Evolutionary conservation across 2,797 vertebrate genomes (phyloP).

Genomic region (Neopelma chrysocephalum): DNA sequence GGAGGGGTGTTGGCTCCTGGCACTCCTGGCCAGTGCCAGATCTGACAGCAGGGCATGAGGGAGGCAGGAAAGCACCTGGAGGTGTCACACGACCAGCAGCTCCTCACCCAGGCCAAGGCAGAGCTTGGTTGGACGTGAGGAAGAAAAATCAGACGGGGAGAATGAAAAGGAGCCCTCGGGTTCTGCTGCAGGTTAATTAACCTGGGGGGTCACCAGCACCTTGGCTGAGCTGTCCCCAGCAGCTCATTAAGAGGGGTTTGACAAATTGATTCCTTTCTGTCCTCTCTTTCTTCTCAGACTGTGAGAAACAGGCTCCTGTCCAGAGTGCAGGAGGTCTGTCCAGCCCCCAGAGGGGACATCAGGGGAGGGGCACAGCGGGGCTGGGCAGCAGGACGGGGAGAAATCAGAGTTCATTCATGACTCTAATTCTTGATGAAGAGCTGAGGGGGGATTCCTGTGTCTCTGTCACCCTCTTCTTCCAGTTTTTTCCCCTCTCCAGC

Average conservation of each 20-base stretch:
- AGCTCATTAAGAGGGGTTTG: slow-evolving; percentile 1
- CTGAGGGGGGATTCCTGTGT: background rate
- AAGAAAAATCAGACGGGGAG: background rate
- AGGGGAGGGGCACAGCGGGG: background rate
- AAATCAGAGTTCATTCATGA: background rate
- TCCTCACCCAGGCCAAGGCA: background rate
- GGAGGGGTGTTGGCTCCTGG: background rate
- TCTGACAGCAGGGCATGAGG: background rate
- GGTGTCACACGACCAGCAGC: background rate
- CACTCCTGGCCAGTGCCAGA: background rate
- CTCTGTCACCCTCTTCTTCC: background rate
- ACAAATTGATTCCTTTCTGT: background rate
- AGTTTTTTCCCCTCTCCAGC: background rate
- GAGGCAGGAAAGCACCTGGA: background rate
- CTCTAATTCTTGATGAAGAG: background rate
- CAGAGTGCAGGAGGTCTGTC: background rate
- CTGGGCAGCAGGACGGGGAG: background rate
- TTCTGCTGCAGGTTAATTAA: slow-evolving; percentile 31
- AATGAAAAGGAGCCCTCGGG: background rate
- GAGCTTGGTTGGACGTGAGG: background rate
- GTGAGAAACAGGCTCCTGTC: background rate
- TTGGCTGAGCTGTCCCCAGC: background rate
- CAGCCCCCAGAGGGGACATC: background rate
- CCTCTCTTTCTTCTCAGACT: background rate
- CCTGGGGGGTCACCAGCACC: background rate